phyloP scores from a whole-genome alignment of 2,888 invertebrate genomes.

The Melangyna quadrimaculata region DNA sequence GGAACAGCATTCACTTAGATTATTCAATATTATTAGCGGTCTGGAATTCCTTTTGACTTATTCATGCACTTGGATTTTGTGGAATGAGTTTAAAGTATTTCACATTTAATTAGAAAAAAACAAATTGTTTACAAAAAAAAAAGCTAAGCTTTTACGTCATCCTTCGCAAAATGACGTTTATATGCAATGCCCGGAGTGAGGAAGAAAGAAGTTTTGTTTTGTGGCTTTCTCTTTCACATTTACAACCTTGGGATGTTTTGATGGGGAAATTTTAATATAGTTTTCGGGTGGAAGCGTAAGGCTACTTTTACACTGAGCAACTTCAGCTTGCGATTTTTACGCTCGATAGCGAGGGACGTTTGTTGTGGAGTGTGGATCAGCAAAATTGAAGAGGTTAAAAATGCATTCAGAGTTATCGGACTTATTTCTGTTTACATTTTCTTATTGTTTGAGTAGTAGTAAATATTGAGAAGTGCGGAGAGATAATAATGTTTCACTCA shows the following conservation, averaged over 20 bases:
- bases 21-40: background rate
- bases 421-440: no score
- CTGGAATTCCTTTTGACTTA: background rate
- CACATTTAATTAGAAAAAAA: slow-evolving; percentile 49
- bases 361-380: no score
- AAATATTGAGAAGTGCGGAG: no score
- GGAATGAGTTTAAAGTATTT: slow-evolving; percentile 23
- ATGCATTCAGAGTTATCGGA: no score
- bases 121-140: slow-evolving; percentile 61
- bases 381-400: no score
- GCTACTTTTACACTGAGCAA: no score
- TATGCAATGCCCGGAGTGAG: slow-evolving; percentile 8
- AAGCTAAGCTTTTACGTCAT: slow-evolving; percentile 61
- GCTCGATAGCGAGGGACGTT: no score
- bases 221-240: slow-evolving; percentile 35
- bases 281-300: background rate
- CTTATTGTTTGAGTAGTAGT: no score
- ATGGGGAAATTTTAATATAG: slow-evolving; percentile 26
- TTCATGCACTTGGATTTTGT: slow-evolving; percentile 38
- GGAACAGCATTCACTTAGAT: slow-evolving; percentile 61
- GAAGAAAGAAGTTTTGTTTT: slow-evolving; percentile 37
- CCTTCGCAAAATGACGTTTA: slow-evolving; percentile 38
- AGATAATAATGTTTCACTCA: no score
- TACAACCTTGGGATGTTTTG: background rate
- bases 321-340: no score